These are phyloP conservation scores for Danaus melanippus DNA, from an alignment of 1,140 invertebrate species.

Conservation along the genomic window DNA sequence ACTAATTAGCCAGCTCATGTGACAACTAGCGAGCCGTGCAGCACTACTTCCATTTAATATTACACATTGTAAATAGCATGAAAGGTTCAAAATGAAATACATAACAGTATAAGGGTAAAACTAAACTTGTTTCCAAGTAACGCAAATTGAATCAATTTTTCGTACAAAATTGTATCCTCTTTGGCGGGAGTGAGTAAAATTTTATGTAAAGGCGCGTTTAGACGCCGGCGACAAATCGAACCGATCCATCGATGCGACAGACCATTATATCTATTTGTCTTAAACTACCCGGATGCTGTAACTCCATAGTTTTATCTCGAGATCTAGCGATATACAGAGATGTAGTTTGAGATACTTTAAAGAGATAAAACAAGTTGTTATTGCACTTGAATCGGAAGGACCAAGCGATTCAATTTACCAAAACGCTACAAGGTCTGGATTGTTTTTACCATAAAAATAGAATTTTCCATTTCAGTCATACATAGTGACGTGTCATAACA, in stretches of 20 bases:
- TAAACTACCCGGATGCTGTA: background rate
- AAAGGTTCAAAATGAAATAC: constrained; percentile 15
- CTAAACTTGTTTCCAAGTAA: constrained; percentile 43
- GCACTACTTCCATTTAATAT: background rate
- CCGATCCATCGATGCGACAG: constrained; percentile 8
- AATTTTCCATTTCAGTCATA: too few relatives aligned
- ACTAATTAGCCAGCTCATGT: too few relatives aligned
- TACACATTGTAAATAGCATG: background rate
- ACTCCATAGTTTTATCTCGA: background rate
- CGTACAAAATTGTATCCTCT: constrained; percentile 40
- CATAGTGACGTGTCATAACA: too few relatives aligned
- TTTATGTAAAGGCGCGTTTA: constrained; percentile 25
- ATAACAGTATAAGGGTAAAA: constrained; percentile 28
- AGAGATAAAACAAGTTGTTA: too few relatives aligned
- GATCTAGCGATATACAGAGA: too few relatives aligned
- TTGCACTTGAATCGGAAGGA: too few relatives aligned
- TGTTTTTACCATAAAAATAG: too few relatives aligned
- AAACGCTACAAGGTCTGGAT: too few relatives aligned
- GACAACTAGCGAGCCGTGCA: too few relatives aligned
- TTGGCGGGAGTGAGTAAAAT: constrained; percentile 23
- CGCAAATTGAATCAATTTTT: constrained; percentile 57
- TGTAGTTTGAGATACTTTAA: too few relatives aligned
- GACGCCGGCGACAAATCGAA: constrained; percentile 24
- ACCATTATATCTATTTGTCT: constrained; percentile 7
- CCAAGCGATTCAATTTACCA: too few relatives aligned